Conservation (phyloP, 1,140 invertebrate species). For the Drosophila burlai region DNA sequence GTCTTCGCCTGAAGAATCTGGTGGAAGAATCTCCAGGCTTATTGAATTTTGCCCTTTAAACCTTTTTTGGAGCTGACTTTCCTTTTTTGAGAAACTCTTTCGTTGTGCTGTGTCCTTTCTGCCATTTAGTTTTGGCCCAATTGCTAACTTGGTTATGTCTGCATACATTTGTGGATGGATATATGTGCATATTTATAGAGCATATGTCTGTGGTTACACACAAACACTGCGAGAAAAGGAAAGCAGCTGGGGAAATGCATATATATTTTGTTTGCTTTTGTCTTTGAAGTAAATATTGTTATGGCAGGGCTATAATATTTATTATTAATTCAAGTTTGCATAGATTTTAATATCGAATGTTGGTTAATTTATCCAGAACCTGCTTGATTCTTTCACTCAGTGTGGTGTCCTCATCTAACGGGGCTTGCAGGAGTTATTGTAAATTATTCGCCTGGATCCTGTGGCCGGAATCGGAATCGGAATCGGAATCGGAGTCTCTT, state of each 20-base stretch:
- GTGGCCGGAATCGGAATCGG: slow-evolving; percentile 10
- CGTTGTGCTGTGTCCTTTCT: not conserved
- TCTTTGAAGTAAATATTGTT: not conserved
- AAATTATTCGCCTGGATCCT: slow-evolving; percentile 42
- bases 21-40: not conserved
- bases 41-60: slow-evolving; percentile 3
- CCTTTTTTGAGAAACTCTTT: slow-evolving; percentile 1
- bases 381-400: not conserved
- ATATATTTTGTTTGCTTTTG: too few relatives aligned
- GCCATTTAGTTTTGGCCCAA: slow-evolving; percentile 46
- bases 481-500: slow-evolving; percentile 17
- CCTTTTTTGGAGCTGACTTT: not conserved
- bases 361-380: not conserved
- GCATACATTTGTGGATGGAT: not conserved
- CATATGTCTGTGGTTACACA: slow-evolving; percentile 38
- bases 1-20: not conserved
- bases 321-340: too few relatives aligned
- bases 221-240: slow-evolving; percentile 9
- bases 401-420: slow-evolving; percentile 31
- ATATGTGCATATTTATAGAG: slow-evolving; percentile 32
- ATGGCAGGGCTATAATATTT: too few relatives aligned
- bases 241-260: not conserved
- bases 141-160: slow-evolving; percentile 25
- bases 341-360: not conserved
- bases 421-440: slow-evolving; percentile 26